These are phyloP conservation scores for Synanthedon andrenaeformis DNA, from an alignment of 2,888 invertebrate genomes.

Conservation along the genomic window DNA sequence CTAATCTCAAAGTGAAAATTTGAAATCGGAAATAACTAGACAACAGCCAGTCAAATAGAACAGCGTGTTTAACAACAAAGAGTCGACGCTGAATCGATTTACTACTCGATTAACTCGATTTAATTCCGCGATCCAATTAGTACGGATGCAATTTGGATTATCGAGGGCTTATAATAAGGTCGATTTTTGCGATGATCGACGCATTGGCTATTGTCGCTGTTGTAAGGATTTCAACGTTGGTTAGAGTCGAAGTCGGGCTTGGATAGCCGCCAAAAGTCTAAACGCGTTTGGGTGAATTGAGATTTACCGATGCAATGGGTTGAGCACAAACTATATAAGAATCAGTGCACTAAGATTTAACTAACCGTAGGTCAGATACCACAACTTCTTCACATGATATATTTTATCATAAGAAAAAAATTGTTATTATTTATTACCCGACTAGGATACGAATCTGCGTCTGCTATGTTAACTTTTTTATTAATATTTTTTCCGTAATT, in stretches of 20 bases:
- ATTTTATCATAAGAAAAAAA: no score
- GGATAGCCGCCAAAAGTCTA: slow-evolving; percentile 10
- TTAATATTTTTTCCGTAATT: no score
- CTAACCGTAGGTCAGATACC: no score
- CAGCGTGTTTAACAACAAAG: slow-evolving; percentile 12
- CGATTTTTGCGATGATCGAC: slow-evolving; percentile 1
- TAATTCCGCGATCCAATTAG: slow-evolving; percentile 2
- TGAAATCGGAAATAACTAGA: background rate
- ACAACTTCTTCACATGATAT: no score
- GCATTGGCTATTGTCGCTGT: slow-evolving; percentile 18
- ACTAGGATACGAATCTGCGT: no score
- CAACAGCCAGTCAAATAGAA: background rate
- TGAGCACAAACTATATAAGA: slow-evolving; percentile 2
- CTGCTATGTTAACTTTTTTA: no score
- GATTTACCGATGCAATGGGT: slow-evolving; percentile 38
- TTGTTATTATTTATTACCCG: no score
- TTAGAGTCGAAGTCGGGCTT: slow-evolving; percentile 5
- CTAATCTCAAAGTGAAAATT: background rate
- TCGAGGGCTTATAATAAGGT: background rate
- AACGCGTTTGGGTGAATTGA: slow-evolving; percentile 40
- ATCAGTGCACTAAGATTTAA: no score
- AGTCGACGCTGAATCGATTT: slow-evolving; percentile 30
- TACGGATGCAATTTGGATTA: slow-evolving; percentile 1
- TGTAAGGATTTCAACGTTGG: slow-evolving; percentile 27
- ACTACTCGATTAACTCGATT: slow-evolving; percentile 22